Evolutionary conservation across 2,888 invertebrate species (phyloP).

Genomic region (Catotricha subobsoleta): DNA sequence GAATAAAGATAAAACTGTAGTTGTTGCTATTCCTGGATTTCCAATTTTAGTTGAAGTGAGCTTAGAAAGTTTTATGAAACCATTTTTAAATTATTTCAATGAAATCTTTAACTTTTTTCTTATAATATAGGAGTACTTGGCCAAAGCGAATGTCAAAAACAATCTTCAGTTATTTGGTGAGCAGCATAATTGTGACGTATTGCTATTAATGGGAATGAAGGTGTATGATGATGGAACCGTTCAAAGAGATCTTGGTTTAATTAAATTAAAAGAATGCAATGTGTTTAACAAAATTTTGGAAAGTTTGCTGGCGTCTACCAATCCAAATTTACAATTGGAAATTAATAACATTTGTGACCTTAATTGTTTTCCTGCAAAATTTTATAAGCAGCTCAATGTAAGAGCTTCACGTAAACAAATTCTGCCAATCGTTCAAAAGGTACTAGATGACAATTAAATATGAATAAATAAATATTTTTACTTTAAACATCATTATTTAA

Average conservation of each 20-base stretch:
- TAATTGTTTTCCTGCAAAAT: slow-evolving; percentile 29
- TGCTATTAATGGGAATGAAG: slow-evolving; percentile 45
- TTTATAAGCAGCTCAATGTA: slow-evolving; percentile 40
- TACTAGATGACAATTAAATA: slow-evolving; percentile 16
- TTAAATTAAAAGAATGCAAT: slow-evolving; percentile 19
- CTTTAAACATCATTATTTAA: no score
- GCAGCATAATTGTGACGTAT: slow-evolving; percentile 26
- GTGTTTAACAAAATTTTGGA: slow-evolving; percentile 18
- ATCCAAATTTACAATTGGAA: slow-evolving; percentile 14
- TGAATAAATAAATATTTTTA: background rate
- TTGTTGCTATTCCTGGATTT: slow-evolving; percentile 35
- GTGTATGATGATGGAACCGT: slow-evolving; percentile 29
- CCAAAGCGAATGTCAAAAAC: slow-evolving; percentile 29
- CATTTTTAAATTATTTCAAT: slow-evolving; percentile 3
- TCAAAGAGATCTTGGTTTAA: slow-evolving; percentile 41
- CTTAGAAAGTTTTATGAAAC: slow-evolving; percentile 12
- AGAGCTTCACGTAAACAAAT: slow-evolving; percentile 50
- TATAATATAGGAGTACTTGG: slow-evolving; percentile 32
- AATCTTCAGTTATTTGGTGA: slow-evolving; percentile 35
- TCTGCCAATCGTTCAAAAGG: slow-evolving; percentile 40
- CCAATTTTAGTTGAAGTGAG: slow-evolving; percentile 21
- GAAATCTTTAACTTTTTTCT: background rate
- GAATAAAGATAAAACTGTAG: slow-evolving; percentile 32
- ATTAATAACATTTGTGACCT: slow-evolving; percentile 19
- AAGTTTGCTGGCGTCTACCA: slow-evolving; percentile 12